phyloP scores from a whole-genome alignment of 2,113 vertebrate species.

The Chamaetylas fuelleborni region DNA sequence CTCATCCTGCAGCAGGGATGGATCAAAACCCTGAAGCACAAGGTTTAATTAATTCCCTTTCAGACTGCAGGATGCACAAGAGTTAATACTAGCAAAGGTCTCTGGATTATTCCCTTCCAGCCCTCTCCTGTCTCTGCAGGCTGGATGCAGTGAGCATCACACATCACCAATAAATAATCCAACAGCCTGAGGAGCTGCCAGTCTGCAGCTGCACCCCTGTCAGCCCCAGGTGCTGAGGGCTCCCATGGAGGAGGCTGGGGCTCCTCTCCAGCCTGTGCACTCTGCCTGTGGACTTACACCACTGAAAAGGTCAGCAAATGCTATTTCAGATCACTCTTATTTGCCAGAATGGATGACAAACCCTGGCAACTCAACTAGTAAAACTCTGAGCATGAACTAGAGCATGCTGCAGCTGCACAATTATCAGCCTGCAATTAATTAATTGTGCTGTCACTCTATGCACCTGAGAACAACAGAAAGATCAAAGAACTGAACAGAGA shows the following conservation, averaged over 20 bases:
- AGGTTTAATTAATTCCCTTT: conserved; percentile 24
- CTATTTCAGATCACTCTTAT: background rate
- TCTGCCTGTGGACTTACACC: background rate
- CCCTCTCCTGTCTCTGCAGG: background rate
- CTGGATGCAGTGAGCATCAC: background rate
- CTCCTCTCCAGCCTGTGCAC: background rate
- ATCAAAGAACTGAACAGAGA: conserved; percentile 56
- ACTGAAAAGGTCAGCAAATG: background rate
- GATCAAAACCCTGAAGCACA: conserved; percentile 1
- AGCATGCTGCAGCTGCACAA: background rate
- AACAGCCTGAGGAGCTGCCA: background rate
- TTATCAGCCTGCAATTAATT: conserved; percentile 42
- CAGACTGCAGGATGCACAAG: background rate
- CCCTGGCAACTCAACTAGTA: background rate
- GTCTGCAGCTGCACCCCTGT: background rate
- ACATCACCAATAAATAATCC: background rate
- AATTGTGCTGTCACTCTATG: conserved; percentile 33
- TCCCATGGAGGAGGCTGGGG: background rate
- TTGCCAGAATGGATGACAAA: background rate
- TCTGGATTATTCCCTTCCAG: background rate
- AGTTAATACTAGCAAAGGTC: conserved; percentile 7
- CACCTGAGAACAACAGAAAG: conserved; percentile 54
- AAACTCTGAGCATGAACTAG: background rate
- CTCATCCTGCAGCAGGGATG: background rate
- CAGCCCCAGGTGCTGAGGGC: background rate